Base-by-base conservation (phyloP, 53 echinoderm and acorn worm genomes). In the Temnopleurus reevesii region DNA sequence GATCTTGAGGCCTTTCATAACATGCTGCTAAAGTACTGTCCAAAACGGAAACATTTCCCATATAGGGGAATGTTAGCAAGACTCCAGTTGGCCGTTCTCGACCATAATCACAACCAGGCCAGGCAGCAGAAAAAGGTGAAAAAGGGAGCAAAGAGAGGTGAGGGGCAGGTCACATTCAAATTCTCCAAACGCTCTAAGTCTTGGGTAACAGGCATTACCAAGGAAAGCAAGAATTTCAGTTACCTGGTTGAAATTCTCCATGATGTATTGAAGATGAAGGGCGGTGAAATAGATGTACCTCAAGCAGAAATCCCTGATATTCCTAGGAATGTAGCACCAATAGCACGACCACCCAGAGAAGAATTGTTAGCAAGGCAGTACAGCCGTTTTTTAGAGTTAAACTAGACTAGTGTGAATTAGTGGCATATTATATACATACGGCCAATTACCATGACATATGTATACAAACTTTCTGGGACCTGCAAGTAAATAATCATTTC, bases 1-100 rank as follows among this genome's bases (percentile, higher is more conserved):
- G 79, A 59, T 21, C 45, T 92, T 43, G 92, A 94, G 54, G 51
- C 84, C 4, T 94, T 89, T 24, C 91, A 94, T 49, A 45, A 53
- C 43, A 47, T 92, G 63, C 77, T 93, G 7, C 81, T 89, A 1
- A 91, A 93, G 24, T 93, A 93, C 34, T 56, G 58, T 59, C 93
- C 93, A 1, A 93, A 93, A 58, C 46, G 77, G 13, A 77, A 77
- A 23, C 77, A 77, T 77, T 77, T 25, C 77, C 77, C 13, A 7
- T 77, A 77, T 24, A 12, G 33, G 2, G 77, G 77, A 44, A 88
- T 91, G 91, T 43, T 77, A 19, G 77, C 55, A 33, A 84, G 91
- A 26, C 31, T 66, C 4, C 65, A 84, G 36, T 35, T 91, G 23
- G 85, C 91, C 18, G 88, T 79, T 17, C 49, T 91, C 18, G 91